These are phyloP conservation scores for Muricea muricata DNA, from an alignment of 92 coral and sea anemone genomes.

Conservation along the genomic window DNA sequence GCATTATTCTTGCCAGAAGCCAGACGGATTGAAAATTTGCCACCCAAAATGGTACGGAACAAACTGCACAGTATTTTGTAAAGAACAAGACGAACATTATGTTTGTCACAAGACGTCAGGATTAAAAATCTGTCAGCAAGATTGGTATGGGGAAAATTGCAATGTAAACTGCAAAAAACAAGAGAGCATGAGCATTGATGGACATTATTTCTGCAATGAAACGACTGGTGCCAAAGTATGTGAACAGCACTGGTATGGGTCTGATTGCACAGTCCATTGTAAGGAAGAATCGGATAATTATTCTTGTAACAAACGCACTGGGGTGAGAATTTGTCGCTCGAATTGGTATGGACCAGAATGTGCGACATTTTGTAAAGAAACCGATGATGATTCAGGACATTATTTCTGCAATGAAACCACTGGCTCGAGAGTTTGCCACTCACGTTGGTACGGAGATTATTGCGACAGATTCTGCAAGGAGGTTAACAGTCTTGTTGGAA, in stretches of 20 bases:
- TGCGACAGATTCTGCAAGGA: no score
- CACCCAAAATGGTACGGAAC: conserved; percentile 70
- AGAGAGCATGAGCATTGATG: neutral
- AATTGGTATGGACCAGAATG: no score
- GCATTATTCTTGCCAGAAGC: conserved; percentile 66
- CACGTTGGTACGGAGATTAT: no score
- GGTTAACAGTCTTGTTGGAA: neutral
- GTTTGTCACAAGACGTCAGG: conserved; percentile 28
- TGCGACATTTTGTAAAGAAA: no score
- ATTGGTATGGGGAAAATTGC: conserved; percentile 34
- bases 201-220: conserved; percentile 44
- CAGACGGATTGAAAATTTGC: conserved; percentile 69
- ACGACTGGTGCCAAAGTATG: conserved; percentile 77
- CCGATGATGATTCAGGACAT: no score
- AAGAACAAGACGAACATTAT: neutral
- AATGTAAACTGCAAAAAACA: conserved; percentile 15
- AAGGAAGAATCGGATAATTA: no score
- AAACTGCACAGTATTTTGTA: conserved; percentile 68
- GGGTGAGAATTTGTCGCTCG: no score
- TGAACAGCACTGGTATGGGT: conserved; percentile 72
- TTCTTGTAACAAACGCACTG: no score
- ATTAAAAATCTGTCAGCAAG: conserved; percentile 32
- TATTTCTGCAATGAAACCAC: no score
- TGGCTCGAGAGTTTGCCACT: no score
- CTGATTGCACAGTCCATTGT: conserved; percentile 48